phyloP scores from a whole-genome alignment of 2,888 invertebrate species.

The Trachelus stipa region DNA sequence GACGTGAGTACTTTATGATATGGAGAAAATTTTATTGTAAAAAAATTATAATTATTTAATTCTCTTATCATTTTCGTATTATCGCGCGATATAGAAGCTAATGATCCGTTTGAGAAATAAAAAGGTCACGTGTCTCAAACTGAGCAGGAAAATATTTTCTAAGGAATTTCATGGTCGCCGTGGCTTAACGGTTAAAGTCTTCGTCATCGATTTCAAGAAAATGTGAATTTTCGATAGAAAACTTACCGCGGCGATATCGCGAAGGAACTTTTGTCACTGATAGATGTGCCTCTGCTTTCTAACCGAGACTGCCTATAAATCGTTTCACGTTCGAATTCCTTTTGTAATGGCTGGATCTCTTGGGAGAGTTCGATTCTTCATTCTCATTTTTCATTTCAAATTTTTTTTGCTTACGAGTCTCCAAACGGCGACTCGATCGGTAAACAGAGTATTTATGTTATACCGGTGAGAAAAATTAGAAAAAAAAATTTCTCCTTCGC shows the following conservation, averaged over 20 bases:
- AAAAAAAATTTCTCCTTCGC: too few species aligned
- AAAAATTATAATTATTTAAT: too few species aligned
- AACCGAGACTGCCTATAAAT: background rate
- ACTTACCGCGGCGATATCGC: background rate
- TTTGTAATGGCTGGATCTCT: background rate
- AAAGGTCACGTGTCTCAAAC: background rate
- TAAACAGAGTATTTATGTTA: background rate
- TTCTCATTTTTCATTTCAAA: background rate
- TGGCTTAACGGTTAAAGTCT: background rate
- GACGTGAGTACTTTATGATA: conserved; percentile 21
- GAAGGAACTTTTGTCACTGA: background rate
- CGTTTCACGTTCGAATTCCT: background rate
- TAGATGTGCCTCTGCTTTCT: background rate
- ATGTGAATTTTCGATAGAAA: background rate
- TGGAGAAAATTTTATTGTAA: background rate
- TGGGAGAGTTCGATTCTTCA: background rate
- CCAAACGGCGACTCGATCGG: background rate
- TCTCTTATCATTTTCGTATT: too few species aligned
- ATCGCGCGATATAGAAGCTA: background rate
- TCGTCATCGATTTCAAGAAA: background rate
- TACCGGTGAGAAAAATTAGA: background rate
- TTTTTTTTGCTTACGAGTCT: background rate
- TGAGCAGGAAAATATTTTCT: background rate
- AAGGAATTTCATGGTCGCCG: background rate
- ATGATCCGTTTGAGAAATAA: background rate